Evolutionary conservation across 2,797 vertebrate genomes (phyloP).

Genomic region (Coregonus suidteri): DNA sequence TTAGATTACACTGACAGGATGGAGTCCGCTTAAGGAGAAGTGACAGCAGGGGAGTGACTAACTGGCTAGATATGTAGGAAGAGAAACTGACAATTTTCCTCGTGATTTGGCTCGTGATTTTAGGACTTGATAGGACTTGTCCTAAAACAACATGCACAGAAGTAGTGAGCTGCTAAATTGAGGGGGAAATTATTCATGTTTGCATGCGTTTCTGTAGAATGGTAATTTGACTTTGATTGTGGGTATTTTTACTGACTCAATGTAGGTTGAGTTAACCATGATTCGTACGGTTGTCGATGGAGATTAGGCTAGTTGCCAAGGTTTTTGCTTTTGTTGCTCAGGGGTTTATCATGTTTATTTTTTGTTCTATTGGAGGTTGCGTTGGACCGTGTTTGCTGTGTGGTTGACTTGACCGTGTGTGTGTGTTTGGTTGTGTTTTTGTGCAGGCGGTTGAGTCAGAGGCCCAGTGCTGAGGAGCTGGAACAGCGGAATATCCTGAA

Average conservation of each 20-base stretch:
- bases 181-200: not conserved
- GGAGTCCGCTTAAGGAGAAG: conserved; percentile 5
- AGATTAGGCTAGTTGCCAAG: not conserved
- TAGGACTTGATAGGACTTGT: not conserved
- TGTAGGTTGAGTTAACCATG: not conserved
- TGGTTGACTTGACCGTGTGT: conserved; percentile 7
- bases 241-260: not conserved
- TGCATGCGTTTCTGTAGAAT: not conserved
- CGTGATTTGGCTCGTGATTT: not conserved
- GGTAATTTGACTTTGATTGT: not conserved
- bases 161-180: not conserved
- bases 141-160: not conserved
- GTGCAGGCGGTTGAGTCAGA: conserved; percentile 93
- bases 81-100: conserved; percentile 17
- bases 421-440: conserved; percentile 68
- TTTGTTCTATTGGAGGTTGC: not conserved
- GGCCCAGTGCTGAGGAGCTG: conserved; percentile 94
- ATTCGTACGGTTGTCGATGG: not conserved
- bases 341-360: not conserved
- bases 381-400: conserved; percentile 22
- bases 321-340: not conserved
- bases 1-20: conserved; percentile 3
- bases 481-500: conserved; percentile 99
- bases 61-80: conserved; percentile 24
- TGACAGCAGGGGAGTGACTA: conserved; percentile 31